A percentile compares a stretch with the other conserved stretches of the same genome.
These are phyloP conservation scores for Cryptomyrus ogoouensis DNA, from an alignment of 2,113 vertebrate species.

Conservation along the genomic window DNA sequence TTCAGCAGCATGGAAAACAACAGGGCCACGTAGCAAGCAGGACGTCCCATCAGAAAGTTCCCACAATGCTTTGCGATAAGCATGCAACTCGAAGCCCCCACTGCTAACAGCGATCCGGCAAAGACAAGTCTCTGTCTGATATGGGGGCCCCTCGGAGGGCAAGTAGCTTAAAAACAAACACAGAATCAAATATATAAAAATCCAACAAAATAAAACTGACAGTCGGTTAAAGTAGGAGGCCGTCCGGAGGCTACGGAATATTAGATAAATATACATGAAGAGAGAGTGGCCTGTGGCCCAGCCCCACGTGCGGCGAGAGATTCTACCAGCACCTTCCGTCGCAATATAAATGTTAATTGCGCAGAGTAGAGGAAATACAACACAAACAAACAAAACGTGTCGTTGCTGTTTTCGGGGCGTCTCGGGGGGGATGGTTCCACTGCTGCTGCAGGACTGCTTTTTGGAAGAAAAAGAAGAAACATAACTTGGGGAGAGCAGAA, in stretches of 20 bases:
- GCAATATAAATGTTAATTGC: conserved; percentile 29
- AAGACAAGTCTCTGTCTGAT: not conserved
- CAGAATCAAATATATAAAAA: not conserved
- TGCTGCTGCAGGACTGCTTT: not conserved
- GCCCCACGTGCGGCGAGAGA: not conserved
- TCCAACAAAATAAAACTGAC: not conserved
- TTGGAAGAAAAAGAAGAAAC: not conserved
- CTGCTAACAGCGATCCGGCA: not conserved
- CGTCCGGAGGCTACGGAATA: not conserved
- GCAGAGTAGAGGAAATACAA: conserved; percentile 10
- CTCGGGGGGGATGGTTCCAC: not conserved
- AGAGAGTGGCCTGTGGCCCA: not conserved
- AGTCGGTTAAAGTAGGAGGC: not conserved
- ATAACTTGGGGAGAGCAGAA: not conserved
- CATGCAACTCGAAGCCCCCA: not conserved
- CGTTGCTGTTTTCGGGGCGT: not conserved
- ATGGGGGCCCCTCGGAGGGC: not conserved
- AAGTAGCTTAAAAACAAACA: not conserved
- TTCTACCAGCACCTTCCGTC: conserved; percentile 27
- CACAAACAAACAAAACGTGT: conserved; percentile 17
- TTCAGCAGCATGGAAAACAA: not conserved
- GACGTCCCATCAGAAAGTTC: not conserved
- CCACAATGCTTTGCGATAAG: not conserved
- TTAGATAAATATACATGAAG: not conserved
- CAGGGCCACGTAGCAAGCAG: not conserved